These are phyloP conservation scores for Ursus arctos DNA, from an alignment of 2,113 vertebrate species.

Conservation along the genomic window DNA sequence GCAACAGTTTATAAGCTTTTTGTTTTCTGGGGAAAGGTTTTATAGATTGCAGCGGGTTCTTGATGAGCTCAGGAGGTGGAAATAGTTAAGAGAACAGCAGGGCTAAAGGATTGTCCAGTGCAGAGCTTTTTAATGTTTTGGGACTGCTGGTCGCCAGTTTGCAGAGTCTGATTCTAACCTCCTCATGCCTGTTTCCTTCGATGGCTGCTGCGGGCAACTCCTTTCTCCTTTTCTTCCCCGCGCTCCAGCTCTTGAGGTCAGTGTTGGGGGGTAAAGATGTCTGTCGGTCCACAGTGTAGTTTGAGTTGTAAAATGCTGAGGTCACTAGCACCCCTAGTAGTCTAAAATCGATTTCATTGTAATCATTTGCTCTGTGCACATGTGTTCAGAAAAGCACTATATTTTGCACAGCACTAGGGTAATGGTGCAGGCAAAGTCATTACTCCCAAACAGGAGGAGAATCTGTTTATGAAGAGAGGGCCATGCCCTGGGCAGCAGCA, in stretches of 20 bases:
- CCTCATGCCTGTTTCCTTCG: rapidly evolving
- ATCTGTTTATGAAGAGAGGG: not conserved
- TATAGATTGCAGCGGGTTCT: not conserved
- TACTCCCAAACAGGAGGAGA: not conserved
- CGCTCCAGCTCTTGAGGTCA: too few relatives aligned
- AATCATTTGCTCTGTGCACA: not conserved
- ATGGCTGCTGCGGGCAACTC: not conserved
- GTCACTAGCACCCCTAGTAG: not conserved
- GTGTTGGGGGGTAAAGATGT: not conserved
- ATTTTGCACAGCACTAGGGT: not conserved
- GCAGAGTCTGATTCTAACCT: not conserved
- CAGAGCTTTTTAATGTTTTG: not conserved
- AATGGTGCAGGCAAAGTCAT: not conserved
- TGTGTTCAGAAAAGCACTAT: not conserved
- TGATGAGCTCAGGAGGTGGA: not conserved
- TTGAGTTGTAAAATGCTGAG: not conserved
- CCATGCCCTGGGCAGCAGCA: not conserved
- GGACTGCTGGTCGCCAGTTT: not conserved
- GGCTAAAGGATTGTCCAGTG: too few relatives aligned
- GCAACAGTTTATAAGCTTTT: not conserved
- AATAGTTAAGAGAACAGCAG: not conserved
- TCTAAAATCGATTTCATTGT: not conserved
- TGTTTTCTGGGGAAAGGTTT: not conserved
- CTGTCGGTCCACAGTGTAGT: not conserved
- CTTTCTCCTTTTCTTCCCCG: too few relatives aligned